phyloP scores from a whole-genome alignment of 2,888 invertebrate species.

The Troides oblongomaculatus region DNA sequence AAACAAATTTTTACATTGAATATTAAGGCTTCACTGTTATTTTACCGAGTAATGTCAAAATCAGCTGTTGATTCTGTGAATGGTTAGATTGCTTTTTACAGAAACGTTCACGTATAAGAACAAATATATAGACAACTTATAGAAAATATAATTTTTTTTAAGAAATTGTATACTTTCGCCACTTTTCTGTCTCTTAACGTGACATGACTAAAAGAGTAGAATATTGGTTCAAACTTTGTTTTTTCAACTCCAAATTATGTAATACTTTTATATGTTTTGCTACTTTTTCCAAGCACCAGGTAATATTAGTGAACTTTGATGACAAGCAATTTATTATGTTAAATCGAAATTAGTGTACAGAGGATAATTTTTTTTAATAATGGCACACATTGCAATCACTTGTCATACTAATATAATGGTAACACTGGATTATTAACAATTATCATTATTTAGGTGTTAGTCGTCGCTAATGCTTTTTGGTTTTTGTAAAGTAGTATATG shows the following conservation, averaged over 20 bases:
- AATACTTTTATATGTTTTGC: too few species aligned
- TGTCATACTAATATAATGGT: neutral
- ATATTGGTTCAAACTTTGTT: too few species aligned
- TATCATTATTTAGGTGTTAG: neutral
- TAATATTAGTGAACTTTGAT: too few species aligned
- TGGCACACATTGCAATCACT: neutral
- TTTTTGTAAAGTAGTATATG: constrained; percentile 3
- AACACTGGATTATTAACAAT: neutral
- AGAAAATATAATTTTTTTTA: neutral
- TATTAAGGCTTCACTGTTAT: neutral
- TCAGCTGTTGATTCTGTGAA: neutral
- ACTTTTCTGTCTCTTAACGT: too few species aligned
- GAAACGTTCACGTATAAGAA: neutral
- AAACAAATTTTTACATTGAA: neutral
- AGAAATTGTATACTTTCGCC: too few species aligned
- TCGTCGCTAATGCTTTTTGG: neutral
- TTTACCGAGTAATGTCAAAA: neutral
- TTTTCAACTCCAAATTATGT: too few species aligned
- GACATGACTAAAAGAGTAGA: too few species aligned
- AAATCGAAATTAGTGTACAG: too few species aligned
- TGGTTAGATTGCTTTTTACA: neutral
- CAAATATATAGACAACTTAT: neutral
- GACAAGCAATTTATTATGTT: too few species aligned
- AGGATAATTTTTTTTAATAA: neutral
- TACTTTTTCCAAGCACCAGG: too few species aligned